Evolutionary conservation across 2,888 invertebrate species (phyloP).

Genomic region (Cotesia congregata): DNA sequence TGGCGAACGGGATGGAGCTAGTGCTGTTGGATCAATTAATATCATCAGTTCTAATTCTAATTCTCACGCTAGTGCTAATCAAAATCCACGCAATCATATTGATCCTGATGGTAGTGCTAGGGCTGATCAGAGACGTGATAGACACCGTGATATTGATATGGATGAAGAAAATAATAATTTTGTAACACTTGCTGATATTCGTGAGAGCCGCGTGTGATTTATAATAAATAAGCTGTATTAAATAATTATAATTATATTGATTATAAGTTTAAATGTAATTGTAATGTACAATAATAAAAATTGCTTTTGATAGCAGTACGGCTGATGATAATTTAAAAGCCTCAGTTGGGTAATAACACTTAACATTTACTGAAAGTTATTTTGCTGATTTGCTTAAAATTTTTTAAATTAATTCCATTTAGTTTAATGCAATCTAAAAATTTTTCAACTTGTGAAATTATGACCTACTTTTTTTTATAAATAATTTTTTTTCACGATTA

Average conservation of each 20-base stretch:
- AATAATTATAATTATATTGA: neutral
- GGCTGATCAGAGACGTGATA: conserved; percentile 37
- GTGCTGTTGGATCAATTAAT: neutral
- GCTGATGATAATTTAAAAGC: neutral
- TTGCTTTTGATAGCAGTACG: neutral
- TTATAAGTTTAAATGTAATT: neutral
- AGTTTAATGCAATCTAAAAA: too few species aligned
- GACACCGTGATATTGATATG: conserved; percentile 38
- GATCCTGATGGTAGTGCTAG: conserved; percentile 34
- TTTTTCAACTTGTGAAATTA: too few species aligned
- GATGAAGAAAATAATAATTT: conserved; percentile 58
- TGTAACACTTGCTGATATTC: conserved; percentile 63
- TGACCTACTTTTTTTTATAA: too few species aligned
- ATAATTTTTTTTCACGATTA: too few species aligned
- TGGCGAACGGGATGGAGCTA: neutral
- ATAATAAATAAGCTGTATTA: conserved; percentile 1
- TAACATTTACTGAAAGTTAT: too few species aligned
- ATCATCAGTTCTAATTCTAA: neutral
- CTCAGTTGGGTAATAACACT: neutral
- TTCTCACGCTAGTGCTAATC: neutral
- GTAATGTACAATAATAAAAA: neutral
- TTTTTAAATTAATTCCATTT: too few species aligned
- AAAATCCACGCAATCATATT: neutral
- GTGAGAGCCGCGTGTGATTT: conserved; percentile 64
- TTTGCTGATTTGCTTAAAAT: too few species aligned